These are phyloP conservation scores for Agapostemon virescens DNA, from an alignment of 2,888 invertebrate species.

Conservation along the genomic window DNA sequence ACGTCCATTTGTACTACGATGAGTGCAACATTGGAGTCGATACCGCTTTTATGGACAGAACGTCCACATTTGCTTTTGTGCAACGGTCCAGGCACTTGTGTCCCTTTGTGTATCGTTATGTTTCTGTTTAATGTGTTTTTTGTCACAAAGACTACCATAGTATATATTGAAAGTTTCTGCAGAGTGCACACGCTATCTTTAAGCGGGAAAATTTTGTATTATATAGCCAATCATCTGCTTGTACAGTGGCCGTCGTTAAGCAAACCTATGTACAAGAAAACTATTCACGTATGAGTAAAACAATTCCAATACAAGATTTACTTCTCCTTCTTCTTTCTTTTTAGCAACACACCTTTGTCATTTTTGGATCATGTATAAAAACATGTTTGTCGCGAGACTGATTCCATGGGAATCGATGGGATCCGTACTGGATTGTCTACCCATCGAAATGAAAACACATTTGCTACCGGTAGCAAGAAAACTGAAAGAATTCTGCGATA, in stretches of 20 bases:
- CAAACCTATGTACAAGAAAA: conserved; percentile 65
- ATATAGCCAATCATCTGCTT: conserved; percentile 91
- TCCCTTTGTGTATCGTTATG: conserved; percentile 92
- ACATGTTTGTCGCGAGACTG: conserved; percentile 40
- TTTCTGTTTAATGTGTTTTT: conserved; percentile 87
- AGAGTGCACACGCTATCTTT: conserved; percentile 94
- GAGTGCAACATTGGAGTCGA: conserved; percentile 85
- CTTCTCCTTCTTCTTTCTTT: conserved; percentile 21
- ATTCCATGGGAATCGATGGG: conserved; percentile 71
- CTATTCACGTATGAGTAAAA: conserved; percentile 62
- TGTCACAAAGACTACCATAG: conserved; percentile 86
- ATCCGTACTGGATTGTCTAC: conserved; percentile 65
- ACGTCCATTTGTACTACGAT: conserved; percentile 90
- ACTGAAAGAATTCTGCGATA: conserved; percentile 29
- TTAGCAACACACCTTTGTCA: conserved; percentile 19
- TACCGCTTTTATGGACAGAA: conserved; percentile 86
- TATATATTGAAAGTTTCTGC: conserved; percentile 97
- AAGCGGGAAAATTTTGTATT: conserved; percentile 92
- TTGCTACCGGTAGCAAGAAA: conserved; percentile 55
- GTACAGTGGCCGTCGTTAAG: conserved; percentile 95
- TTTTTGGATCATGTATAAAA: conserved; percentile 52
- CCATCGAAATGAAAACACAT: conserved; percentile 72
- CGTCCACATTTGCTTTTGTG: conserved; percentile 92
- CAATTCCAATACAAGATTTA: conserved; percentile 12
- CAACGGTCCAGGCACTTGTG: conserved; percentile 98